Conservation (phyloP, 2,888 invertebrate genomes). For the Oscheius myriophilus region DNA sequence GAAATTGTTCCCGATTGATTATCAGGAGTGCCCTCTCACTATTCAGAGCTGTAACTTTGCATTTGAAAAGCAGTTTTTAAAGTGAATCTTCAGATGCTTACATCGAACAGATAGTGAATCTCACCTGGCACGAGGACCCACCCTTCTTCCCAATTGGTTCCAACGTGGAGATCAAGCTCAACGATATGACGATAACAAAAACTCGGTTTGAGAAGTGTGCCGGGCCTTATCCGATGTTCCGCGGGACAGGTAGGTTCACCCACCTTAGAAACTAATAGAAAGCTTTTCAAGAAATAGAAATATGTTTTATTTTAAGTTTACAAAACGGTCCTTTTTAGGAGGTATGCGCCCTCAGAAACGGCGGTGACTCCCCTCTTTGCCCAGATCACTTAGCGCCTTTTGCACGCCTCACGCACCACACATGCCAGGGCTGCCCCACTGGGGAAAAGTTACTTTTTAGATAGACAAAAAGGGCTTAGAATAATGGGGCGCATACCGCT, state of each 20-base stretch:
- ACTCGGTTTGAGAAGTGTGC: conserved; percentile 56
- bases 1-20: conserved; percentile 63
- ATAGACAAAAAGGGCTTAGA: conserved; percentile 8
- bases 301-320: neutral
- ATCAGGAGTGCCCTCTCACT: conserved; percentile 64
- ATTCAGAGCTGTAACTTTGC: conserved; percentile 65
- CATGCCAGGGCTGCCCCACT: neutral
- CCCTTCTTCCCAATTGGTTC: conserved; percentile 66
- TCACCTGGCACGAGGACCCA: conserved; percentile 66
- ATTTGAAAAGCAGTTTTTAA: too few species aligned
- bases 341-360: conserved; percentile 8
- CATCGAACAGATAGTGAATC: conserved; percentile 67
- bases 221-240: conserved; percentile 69
- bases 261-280: too few species aligned
- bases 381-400: conserved; percentile 11
- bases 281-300: neutral
- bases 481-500: conserved; percentile 13
- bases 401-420: conserved; percentile 24
- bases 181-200: conserved; percentile 68
- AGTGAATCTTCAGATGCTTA: conserved; percentile 60
- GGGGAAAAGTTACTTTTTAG: conserved; percentile 11
- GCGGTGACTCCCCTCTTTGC: conserved; percentile 21
- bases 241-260: conserved; percentile 57
- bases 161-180: conserved; percentile 66
- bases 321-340: conserved; percentile 21